Conservation (phyloP, 2,113 vertebrate species). For the Petaurus breviceps region DNA sequence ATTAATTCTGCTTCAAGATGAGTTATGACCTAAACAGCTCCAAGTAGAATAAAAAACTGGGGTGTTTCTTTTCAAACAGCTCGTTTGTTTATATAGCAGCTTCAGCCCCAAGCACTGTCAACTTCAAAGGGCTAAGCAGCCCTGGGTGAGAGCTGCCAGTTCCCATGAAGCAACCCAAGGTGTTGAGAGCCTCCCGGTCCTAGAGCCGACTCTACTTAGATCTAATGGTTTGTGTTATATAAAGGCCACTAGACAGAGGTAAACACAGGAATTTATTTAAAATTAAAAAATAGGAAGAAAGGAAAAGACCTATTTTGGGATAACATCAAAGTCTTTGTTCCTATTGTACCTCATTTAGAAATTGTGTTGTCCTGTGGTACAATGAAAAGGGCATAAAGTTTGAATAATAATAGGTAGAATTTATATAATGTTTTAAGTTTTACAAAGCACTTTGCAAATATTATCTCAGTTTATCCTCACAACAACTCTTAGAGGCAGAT, state of each 20-base stretch:
- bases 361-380: not conserved
- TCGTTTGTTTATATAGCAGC: constrained; percentile 60
- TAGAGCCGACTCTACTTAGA: not conserved
- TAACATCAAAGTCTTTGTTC: not conserved
- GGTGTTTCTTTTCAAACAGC: constrained; percentile 64
- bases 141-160: not conserved
- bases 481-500: not conserved
- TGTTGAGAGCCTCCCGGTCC: not conserved
- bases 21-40: constrained; percentile 53
- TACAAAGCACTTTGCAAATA: not conserved
- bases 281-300: not conserved
- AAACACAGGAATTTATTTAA: not conserved
- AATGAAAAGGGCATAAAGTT: not conserved
- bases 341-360: not conserved
- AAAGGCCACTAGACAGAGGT: not conserved
- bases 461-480: not conserved
- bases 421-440: not conserved
- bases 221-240: not conserved
- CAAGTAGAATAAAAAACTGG: constrained; percentile 48
- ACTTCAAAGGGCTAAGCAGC: constrained; percentile 60
- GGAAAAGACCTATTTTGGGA: not conserved
- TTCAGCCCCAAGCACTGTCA: constrained; percentile 42
- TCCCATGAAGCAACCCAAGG: not conserved
- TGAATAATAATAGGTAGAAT: not conserved
- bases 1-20: constrained; percentile 53